Percentiles rank a stretch among this genome's conserved stretches.
Evolutionary conservation across 2,113 vertebrate genomes (phyloP).

Genomic region (Notiomystis cincta): DNA sequence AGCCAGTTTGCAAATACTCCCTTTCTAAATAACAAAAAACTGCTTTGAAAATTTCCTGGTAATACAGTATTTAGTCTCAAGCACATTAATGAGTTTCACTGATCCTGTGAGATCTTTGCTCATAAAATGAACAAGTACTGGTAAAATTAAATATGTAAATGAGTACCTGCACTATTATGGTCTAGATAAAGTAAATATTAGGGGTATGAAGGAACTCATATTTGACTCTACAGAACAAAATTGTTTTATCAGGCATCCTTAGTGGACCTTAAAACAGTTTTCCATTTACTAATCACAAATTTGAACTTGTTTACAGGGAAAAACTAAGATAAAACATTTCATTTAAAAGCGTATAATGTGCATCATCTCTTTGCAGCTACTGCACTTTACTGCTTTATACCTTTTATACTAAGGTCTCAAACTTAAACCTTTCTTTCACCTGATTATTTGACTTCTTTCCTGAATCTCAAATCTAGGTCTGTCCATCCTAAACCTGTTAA

Average conservation of each 20-base stretch:
- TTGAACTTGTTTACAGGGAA: neutral
- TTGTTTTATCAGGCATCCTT: neutral
- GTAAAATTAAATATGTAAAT: neutral
- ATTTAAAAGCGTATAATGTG: neutral
- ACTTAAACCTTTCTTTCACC: neutral
- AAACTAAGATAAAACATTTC: neutral
- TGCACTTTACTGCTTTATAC: neutral
- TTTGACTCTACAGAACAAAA: neutral
- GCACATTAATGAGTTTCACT: neutral
- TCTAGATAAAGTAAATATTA: neutral
- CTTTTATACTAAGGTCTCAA: neutral
- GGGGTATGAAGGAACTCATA: neutral
- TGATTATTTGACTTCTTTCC: neutral
- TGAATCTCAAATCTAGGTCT: neutral
- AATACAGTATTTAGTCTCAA: neutral
- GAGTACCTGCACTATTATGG: neutral
- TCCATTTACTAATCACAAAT: neutral
- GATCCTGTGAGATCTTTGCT: neutral
- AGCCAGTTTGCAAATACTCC: neutral
- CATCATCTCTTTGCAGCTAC: neutral
- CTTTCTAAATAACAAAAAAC: neutral
- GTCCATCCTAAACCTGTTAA: neutral
- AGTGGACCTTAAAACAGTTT: neutral
- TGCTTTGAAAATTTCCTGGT: neutral
- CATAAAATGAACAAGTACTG: neutral